Base-by-base conservation (phyloP, 2,888 invertebrate genomes). In the Drosophila nigricruria region DNA sequence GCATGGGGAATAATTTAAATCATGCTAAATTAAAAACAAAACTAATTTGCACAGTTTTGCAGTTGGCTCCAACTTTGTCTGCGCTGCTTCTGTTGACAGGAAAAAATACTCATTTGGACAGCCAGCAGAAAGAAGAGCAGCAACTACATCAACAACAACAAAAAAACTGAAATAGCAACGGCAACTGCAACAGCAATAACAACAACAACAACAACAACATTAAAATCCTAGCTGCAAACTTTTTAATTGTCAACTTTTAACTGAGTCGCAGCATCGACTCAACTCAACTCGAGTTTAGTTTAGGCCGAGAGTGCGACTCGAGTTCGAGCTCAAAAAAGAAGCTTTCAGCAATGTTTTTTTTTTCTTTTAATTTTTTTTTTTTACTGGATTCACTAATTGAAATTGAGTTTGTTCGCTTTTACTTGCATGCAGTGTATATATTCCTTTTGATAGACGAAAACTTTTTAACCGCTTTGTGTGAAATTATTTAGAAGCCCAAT, bases 171-270 rank as follows among this genome's bases (percentile, higher is more conserved):
- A 65, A 45, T 65, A 70, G 54, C 58, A 79, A 50, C n/a, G 25
- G 42, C 59, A 68, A 70, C 49, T 49, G 42, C 36, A 70, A 38
- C 23, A 36, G 36, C 66, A 65, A 56, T 0, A 63, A 27, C 61
- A 59, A 62, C 63, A 64, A 59, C 43, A 63, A 30, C 62, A 61
- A 63, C 36, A 66, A 45, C 40, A 43, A 27, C 61, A 63, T 45
- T 70, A 69, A 79, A 84, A 72, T 66, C 79, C 53, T 67, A 52
- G 65, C 27, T 34, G n/a, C 72, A 87, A 86, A 86, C 81, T 89
- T 86, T 89, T 86, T 86, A 86, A 86, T 89, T 86, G 86, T 86
- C 86, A 86, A 86, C 86, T 88, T 86, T 88, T 70, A 85, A 81
- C 77, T 66, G 75, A 88, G 71, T 76, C 61, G 63, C 67, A 42